These are phyloP conservation scores for Gadus macrocephalus DNA, from an alignment of 2,113 vertebrate species.

Conservation along the genomic window DNA sequence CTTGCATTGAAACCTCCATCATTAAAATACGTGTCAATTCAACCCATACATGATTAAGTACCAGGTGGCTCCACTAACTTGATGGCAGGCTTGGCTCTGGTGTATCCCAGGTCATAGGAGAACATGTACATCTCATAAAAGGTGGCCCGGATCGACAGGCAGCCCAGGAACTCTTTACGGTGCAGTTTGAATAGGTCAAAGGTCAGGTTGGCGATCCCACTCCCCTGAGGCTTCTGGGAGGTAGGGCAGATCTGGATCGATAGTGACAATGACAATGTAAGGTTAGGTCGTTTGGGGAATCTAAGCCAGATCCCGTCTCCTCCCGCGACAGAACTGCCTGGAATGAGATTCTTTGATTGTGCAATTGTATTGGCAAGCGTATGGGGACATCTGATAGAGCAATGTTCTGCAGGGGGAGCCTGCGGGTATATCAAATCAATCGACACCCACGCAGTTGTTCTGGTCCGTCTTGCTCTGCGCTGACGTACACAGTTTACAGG, in stretches of 20 bases:
- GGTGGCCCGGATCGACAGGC: slow-evolving; percentile 76
- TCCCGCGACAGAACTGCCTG: too few species aligned
- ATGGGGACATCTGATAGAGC: too few species aligned
- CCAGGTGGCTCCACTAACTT: slow-evolving; percentile 46
- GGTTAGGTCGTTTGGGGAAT: neutral
- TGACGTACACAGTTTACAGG: too few species aligned
- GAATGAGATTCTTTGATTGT: too few species aligned
- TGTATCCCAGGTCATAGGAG: slow-evolving; percentile 78
- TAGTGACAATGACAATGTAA: neutral
- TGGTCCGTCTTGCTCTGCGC: too few species aligned
- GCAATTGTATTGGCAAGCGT: too few species aligned
- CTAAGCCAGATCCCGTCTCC: neutral
- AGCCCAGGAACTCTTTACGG: slow-evolving; percentile 82
- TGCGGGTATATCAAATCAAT: too few species aligned
- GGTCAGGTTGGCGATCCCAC: slow-evolving; percentile 78
- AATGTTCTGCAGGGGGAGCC: too few species aligned
- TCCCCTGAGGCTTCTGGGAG: slow-evolving; percentile 63
- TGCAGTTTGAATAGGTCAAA: slow-evolving; percentile 82
- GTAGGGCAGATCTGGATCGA: slow-evolving; percentile 17
- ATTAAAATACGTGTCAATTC: too few species aligned
- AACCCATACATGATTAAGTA: too few species aligned
- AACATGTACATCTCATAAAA: slow-evolving; percentile 81
- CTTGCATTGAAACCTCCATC: too few species aligned
- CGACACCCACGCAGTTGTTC: too few species aligned
- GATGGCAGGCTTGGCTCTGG: slow-evolving; percentile 69